Evolutionary conservation across 2,113 vertebrate species (phyloP).

Genomic region (Otus sunia): DNA sequence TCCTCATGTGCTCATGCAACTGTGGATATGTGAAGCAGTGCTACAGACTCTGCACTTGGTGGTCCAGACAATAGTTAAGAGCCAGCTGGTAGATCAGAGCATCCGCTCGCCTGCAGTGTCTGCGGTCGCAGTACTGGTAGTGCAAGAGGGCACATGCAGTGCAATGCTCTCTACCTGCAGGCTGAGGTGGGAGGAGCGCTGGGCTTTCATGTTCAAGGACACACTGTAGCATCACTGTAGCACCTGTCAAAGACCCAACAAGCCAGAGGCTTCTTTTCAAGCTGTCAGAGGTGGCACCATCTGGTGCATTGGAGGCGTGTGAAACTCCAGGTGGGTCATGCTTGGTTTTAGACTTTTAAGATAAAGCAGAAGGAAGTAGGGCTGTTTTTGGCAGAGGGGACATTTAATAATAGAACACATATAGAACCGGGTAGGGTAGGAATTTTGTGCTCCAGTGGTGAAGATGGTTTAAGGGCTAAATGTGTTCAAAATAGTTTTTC

Average conservation of each 20-base stretch:
- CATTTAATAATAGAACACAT: background rate
- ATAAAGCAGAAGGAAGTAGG: background rate
- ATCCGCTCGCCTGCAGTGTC: fast-evolving
- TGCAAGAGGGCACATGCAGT: background rate
- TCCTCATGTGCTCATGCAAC: background rate
- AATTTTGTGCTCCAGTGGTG: background rate
- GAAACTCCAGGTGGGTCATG: background rate
- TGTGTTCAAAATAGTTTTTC: constrained; percentile 2
- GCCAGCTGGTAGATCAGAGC: background rate
- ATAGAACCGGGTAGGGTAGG: background rate
- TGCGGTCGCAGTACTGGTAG: background rate
- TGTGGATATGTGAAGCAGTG: fast-evolving
- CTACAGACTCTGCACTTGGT: background rate
- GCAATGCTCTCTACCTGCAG: background rate
- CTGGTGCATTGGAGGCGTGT: background rate
- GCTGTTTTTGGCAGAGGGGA: background rate
- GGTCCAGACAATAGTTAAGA: background rate
- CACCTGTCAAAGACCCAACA: background rate
- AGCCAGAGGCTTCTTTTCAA: background rate
- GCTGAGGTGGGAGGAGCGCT: background rate
- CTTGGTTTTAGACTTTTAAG: background rate
- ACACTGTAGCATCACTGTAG: background rate
- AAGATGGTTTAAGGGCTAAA: background rate
- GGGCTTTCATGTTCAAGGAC: background rate
- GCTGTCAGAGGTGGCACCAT: background rate